phyloP scores from a whole-genome alignment of 2,797 vertebrate species.

The Sebastes alutus region DNA sequence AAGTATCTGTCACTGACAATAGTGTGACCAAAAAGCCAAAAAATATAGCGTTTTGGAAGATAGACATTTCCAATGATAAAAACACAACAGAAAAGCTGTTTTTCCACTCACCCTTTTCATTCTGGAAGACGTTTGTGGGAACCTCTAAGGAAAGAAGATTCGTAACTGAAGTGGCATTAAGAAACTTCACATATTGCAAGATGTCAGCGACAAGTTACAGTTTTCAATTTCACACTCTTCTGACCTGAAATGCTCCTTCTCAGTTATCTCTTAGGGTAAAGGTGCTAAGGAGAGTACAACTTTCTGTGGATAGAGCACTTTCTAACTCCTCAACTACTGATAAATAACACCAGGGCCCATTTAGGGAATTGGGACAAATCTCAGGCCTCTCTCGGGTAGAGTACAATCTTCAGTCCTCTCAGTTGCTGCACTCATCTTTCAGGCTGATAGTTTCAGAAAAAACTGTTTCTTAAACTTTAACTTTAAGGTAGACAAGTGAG shows the following conservation, averaged over 20 bases:
- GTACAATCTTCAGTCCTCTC: neutral
- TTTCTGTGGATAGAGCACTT: neutral
- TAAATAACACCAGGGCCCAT: neutral
- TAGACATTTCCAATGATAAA: neutral
- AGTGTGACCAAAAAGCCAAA: neutral
- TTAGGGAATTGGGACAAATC: neutral
- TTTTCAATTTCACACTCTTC: conserved; percentile 4
- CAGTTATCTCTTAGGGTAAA: neutral
- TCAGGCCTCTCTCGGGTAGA: neutral
- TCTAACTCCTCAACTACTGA: neutral
- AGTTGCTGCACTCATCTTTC: neutral
- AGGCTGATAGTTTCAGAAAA: neutral
- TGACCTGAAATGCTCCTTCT: neutral
- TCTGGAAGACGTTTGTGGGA: neutral
- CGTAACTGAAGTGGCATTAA: neutral
- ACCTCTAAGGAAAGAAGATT: neutral
- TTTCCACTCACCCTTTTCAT: neutral
- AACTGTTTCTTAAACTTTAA: neutral
- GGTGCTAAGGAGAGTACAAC: neutral
- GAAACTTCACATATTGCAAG: neutral
- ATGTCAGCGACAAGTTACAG: neutral
- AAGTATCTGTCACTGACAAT: neutral
- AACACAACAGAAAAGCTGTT: neutral
- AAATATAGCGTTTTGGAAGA: neutral
- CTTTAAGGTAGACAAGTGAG: neutral